These are phyloP conservation scores for Serilophus lunatus DNA, from an alignment of 2,113 vertebrate species.

Conservation along the genomic window DNA sequence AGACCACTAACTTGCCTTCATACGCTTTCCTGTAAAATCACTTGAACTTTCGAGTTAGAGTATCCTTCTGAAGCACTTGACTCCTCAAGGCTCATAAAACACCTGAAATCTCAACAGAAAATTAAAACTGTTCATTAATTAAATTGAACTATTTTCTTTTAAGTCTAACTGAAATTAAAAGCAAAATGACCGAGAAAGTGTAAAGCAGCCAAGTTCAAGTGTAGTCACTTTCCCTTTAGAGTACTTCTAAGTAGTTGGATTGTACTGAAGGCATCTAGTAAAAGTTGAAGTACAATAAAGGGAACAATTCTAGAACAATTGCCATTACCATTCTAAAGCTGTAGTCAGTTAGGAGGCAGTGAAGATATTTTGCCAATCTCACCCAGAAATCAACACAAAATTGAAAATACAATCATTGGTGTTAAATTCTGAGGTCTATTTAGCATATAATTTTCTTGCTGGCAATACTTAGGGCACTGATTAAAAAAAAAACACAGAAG, in stretches of 20 bases:
- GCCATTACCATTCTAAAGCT: background rate
- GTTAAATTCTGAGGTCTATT: background rate
- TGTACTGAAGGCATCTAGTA: background rate
- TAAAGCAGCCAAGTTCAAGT: background rate
- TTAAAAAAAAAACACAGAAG: background rate
- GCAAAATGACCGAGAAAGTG: background rate
- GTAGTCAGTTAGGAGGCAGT: background rate
- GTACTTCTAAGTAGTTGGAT: background rate
- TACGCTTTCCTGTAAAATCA: background rate
- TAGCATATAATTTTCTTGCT: background rate
- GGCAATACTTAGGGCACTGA: background rate
- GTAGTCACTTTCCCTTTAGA: slow-evolving; percentile 19
- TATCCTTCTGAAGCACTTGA: slow-evolving; percentile 6
- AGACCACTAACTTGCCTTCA: background rate
- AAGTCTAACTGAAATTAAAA: slow-evolving; percentile 22
- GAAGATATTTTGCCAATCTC: background rate
- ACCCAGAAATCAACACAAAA: background rate
- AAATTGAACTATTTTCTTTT: slow-evolving; percentile 33
- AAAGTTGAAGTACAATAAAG: slow-evolving; percentile 3
- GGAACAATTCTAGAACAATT: slow-evolving; percentile 18
- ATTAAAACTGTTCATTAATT: background rate
- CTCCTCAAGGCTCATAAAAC: background rate
- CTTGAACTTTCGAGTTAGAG: background rate
- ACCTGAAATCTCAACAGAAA: slow-evolving; percentile 22
- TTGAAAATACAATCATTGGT: background rate